Base-by-base conservation (phyloP, 64 coral and sea anemone genomes). In the Acropora tenuis region DNA sequence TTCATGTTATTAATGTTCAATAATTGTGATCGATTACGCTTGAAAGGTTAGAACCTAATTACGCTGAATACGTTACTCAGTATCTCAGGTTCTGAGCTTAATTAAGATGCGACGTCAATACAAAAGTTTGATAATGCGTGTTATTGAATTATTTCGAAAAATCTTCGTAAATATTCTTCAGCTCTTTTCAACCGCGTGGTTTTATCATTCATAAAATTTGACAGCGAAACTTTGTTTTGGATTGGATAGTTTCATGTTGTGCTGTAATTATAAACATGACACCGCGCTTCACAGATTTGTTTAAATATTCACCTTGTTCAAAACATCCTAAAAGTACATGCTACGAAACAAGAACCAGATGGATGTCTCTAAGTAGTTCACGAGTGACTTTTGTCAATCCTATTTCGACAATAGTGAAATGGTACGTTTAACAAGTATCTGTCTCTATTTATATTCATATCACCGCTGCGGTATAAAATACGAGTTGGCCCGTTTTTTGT, bases 271-370 rank as follows among this genome's bases (percentile, higher is more conserved):
- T 46, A 8, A 72, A 85, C 46, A 71, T 42, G 17, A 47, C 46
- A 85, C 67, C 16, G 18, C 16, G 18, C 46, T n/a, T 85, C 40
- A 71, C 82, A 85, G 46, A 46, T 85, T 85, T 85, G 65, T 50
- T 85, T 85, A 71, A 48, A 5, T 71, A 67, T 12, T 49, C 8
- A 72, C 69, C 16, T 69, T 71, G 82, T 69, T 48, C 44, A 69
- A 71, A 71, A 85, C 65, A 85, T 48, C n/a, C 7, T 17, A 19
- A 19, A 5, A 16, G n/a, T 78, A 5, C 75, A 1, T 48, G 17
- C 52, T 55, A 55, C 52, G 16, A 18, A 1, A 1, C 6, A 13
- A 17, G 44, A 77, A 13, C 41, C 6, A 76, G 4, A n/a, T 12
- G 3, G 1, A 12, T 41, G 41, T 15, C 3, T 63, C 11, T 13